phyloP scores from a whole-genome alignment of 2,888 invertebrate genomes.

The Polia nebulosa region DNA sequence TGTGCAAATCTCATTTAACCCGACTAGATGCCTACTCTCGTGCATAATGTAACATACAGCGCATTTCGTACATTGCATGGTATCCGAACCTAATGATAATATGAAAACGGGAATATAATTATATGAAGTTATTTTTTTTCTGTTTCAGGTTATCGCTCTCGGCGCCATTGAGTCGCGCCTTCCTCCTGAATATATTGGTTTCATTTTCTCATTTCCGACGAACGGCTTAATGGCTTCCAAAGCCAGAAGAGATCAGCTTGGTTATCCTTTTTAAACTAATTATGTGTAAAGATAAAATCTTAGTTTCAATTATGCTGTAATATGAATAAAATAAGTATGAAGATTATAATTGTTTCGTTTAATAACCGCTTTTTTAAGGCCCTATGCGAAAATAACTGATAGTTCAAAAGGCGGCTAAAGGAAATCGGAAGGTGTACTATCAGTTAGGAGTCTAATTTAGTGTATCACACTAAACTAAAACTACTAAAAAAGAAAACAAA shows the following conservation, averaged over 20 bases:
- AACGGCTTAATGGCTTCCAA: constrained; percentile 89
- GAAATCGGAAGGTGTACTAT: too few species aligned
- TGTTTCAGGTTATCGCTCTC: constrained; percentile 87
- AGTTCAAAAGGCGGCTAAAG: too few species aligned
- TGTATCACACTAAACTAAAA: too few species aligned
- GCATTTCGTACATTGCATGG: not conserved
- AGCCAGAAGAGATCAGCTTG: constrained; percentile 59
- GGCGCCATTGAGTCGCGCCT: constrained; percentile 94
- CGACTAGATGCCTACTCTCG: not conserved
- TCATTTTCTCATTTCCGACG: constrained; percentile 92
- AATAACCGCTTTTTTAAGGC: not conserved
- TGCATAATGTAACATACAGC: not conserved
- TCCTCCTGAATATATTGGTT: constrained; percentile 93
- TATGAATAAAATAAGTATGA: not conserved
- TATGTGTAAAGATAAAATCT: not conserved
- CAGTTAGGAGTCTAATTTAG: too few species aligned
- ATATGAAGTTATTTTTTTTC: not conserved
- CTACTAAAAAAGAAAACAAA: too few species aligned
- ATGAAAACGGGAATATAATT: not conserved
- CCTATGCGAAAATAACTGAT: too few species aligned
- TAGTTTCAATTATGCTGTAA: not conserved
- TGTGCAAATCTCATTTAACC: not conserved
- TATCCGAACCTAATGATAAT: not conserved
- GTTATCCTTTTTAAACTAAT: constrained; percentile 66
- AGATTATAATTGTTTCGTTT: not conserved